Base-by-base conservation (phyloP, 2,888 invertebrate species). In the Clunio marinus region DNA sequence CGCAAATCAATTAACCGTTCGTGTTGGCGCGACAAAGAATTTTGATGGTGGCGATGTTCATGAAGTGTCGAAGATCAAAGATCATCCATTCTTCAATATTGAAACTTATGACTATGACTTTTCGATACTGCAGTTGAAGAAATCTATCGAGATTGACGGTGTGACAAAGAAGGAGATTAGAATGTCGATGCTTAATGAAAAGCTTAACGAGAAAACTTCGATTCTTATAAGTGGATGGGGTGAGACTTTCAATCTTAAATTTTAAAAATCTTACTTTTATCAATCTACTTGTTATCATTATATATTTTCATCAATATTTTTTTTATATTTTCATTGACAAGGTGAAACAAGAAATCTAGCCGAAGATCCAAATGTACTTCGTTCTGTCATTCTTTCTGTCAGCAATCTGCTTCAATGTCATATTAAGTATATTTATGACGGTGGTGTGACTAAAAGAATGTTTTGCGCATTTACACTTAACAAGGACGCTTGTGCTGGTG, bases 141-240 rank as follows among this genome's bases (percentile, higher is more conserved):
- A 46, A 13, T 41, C 32, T 7, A 35, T 70, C 13, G 28, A 41
- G 24, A 66, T 69, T 28, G 41, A 63, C 28, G 17, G 46, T 3
- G 3, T 2, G 1, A 22, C 32, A n/a, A 37, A 60, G 3, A 51
- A 66, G 37, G 62, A 28, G 35, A 70, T 70, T 22, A 15, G 25
- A 8, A 22, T 70, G 22, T 59, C 69, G 10, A 24, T 27, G 13
- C 35, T 37, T 24, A 35, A 59, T 41, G 35, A 32, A 57, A 1
- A 13, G 2, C 10, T 62, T 17, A 1, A 10, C 1, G 20, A 17
- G 10, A 58, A 58, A 20, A 27, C 28, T 2, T 8, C 45, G 20
- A 69, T 59, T 5, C 25, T 62, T 10, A 51, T 66, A 17, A 51
- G 41, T 22, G 70, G 70, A 3, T 70, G 69, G 69, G 70, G 70